phyloP scores from a whole-genome alignment of 2,888 invertebrate genomes.

The Lasioglossum calceatum region DNA sequence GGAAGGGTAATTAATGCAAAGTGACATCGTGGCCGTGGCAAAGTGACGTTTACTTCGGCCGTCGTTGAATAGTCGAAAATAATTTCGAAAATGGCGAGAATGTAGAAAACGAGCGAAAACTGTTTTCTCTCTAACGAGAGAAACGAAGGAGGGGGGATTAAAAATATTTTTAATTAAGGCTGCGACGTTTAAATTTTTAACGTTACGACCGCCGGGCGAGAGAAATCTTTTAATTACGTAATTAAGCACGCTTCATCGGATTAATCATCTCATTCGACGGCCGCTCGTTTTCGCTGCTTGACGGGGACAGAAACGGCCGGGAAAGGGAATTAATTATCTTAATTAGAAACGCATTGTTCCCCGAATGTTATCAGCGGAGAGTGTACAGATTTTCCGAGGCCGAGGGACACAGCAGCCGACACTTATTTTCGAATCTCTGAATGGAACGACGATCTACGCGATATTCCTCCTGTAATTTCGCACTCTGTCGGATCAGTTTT shows the following conservation, averaged over 20 bases:
- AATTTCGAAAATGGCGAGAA: constrained; percentile 20
- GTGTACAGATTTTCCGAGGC: neutral
- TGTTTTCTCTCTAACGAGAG: neutral
- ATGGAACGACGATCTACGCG: neutral
- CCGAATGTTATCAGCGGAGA: constrained; percentile 12
- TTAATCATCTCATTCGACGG: constrained; percentile 43
- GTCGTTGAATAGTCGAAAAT: neutral
- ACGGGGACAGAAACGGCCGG: constrained; percentile 10
- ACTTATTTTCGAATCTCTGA: neutral
- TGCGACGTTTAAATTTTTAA: constrained; percentile 29
- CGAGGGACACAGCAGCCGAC: neutral
- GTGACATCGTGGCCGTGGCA: constrained; percentile 19
- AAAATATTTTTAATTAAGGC: constrained; percentile 32
- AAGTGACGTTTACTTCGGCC: constrained; percentile 23
- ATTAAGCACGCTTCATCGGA: constrained; percentile 47
- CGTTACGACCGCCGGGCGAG: neutral
- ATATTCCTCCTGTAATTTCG: neutral
- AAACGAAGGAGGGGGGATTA: neutral
- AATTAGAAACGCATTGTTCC: constrained; percentile 42
- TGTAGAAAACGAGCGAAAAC: neutral
- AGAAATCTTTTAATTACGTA: constrained; percentile 34
- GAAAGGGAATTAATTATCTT: constrained; percentile 47
- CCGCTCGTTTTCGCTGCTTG: constrained; percentile 20
- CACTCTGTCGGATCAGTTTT: neutral
- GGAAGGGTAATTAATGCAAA: constrained; percentile 42